phyloP scores from a whole-genome alignment of 2,888 invertebrate species.

The Phyllotreta cruciferae region DNA sequence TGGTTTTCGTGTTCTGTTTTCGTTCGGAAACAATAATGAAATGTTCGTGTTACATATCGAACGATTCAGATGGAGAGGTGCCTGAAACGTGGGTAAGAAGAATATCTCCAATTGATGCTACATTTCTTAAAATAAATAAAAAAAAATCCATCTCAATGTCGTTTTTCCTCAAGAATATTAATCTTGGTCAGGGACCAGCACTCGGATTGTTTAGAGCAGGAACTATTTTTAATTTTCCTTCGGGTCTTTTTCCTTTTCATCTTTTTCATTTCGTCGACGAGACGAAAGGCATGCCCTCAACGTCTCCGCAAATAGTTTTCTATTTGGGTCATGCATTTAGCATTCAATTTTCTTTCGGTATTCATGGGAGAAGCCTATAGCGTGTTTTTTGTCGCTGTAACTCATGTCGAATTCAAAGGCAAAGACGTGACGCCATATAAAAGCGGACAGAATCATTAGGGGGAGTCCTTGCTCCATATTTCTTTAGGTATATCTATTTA shows the following conservation, averaged over 20 bases:
- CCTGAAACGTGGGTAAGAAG: too few species aligned
- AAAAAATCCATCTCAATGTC: neutral
- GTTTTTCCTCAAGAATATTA: constrained; percentile 3
- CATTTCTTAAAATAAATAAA: neutral
- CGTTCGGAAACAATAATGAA: too few species aligned
- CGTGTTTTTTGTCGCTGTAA: constrained; percentile 1
- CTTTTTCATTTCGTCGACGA: neutral
- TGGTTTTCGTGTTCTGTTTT: too few species aligned
- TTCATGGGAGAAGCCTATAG: constrained; percentile 2
- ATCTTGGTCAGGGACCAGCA: neutral
- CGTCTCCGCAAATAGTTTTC: constrained; percentile 12
- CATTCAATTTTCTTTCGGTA: constrained; percentile 10
- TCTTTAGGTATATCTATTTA: neutral
- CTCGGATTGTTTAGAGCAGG: constrained; percentile 3
- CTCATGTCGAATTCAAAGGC: constrained; percentile 13
- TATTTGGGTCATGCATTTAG: constrained; percentile 12
- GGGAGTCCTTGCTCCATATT: constrained; percentile 1
- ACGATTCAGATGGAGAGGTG: too few species aligned
- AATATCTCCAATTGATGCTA: too few species aligned
- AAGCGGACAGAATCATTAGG: neutral
- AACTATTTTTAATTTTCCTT: constrained; percentile 14
- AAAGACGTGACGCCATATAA: constrained; percentile 11
- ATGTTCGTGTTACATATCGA: too few species aligned
- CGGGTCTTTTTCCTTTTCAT: constrained; percentile 9
- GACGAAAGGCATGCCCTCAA: constrained; percentile 4